Conservation (phyloP, 2,888 invertebrate species). For the Stramonita haemastoma region DNA sequence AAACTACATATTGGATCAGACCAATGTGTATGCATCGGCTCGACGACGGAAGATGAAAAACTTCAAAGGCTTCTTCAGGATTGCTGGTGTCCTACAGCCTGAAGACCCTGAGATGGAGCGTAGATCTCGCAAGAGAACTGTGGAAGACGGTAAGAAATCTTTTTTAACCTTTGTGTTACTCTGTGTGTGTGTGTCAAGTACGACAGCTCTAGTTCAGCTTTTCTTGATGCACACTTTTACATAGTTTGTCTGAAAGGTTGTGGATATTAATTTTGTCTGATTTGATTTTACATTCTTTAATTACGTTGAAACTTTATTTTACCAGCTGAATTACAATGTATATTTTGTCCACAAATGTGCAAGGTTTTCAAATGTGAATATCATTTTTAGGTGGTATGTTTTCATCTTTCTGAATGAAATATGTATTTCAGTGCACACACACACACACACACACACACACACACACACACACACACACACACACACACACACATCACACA, state of each 20-base stretch:
- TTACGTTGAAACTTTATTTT: neutral
- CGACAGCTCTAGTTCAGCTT: neutral
- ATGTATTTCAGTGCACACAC: no score
- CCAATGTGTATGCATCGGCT: conserved; percentile 96
- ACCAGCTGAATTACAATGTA: neutral
- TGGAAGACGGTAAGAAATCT: conserved; percentile 84
- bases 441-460: no score
- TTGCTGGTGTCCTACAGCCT: conserved; percentile 93
- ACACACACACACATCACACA: no score
- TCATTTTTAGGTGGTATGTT: neutral
- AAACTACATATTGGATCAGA: conserved; percentile 98
- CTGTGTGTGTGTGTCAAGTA: neutral
- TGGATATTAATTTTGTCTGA: neutral
- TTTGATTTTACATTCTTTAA: neutral
- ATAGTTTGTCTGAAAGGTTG: neutral
- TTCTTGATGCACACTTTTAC: neutral
- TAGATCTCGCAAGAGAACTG: conserved; percentile 88
- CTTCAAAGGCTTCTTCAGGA: conserved; percentile 93
- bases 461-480: no score
- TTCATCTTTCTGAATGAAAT: neutral
- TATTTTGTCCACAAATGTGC: neutral
- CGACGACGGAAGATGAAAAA: conserved; percentile 97
- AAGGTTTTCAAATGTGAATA: neutral
- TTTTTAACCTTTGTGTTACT: no score
- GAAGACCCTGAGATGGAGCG: conserved; percentile 90